Percentiles rank a stretch among this genome's conserved stretches.
Conservation (phyloP, 1,140 invertebrate species). For the Dendroctonus valens region DNA sequence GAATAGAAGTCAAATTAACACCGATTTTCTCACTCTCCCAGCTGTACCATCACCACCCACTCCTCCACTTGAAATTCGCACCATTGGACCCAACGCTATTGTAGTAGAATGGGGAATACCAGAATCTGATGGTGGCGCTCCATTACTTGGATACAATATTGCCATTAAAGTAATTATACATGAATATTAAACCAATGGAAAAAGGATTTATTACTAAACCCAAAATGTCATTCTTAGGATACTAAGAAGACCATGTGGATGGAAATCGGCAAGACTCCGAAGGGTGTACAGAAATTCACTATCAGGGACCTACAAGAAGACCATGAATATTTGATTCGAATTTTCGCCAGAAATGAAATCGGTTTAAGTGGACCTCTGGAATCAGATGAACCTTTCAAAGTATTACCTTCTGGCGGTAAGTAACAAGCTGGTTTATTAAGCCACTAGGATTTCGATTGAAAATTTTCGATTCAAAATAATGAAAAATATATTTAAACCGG, state of each 20-base stretch:
- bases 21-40: slow-evolving; percentile 48
- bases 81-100: slow-evolving; percentile 77
- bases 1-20: background rate
- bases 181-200: background rate
- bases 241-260: slow-evolving; percentile 94
- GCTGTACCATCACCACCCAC: slow-evolving; percentile 87
- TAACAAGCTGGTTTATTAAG: background rate
- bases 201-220: background rate
- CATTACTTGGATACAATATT: slow-evolving; percentile 87
- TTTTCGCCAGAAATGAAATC: slow-evolving; percentile 93
- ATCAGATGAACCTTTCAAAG: slow-evolving; percentile 88
- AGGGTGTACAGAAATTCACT: slow-evolving; percentile 78
- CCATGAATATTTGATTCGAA: slow-evolving; percentile 85
- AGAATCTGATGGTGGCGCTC: slow-evolving; percentile 89
- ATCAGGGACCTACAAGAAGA: slow-evolving; percentile 85
- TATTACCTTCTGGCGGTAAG: slow-evolving; percentile 76
- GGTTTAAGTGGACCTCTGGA: slow-evolving; percentile 92
- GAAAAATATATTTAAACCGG: too few relatives aligned
- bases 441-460: too few relatives aligned
- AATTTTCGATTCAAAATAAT: too few relatives aligned
- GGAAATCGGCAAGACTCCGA: slow-evolving; percentile 84
- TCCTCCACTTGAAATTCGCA: slow-evolving; percentile 81
- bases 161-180: slow-evolving; percentile 64
- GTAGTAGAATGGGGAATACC: slow-evolving; percentile 92
- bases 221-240: slow-evolving; percentile 56